Base-by-base conservation (phyloP, 2,797 vertebrate species). In the Mormyrops boulengeri region DNA sequence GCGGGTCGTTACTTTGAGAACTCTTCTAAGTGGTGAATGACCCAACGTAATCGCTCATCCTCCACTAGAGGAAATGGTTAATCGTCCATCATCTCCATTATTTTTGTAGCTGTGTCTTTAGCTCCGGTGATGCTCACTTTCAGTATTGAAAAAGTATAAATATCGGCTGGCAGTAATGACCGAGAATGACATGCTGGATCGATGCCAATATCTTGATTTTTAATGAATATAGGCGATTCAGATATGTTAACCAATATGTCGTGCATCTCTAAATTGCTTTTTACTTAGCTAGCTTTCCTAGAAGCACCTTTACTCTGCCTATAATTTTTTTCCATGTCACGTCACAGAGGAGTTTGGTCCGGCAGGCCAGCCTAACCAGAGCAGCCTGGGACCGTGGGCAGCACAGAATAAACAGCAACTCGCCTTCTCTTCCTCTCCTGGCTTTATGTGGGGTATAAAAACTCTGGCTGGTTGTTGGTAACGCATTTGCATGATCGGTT, bases 251-350 rank as follows among this genome's bases (percentile, higher is more conserved):
- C 62, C 4, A 73, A 17, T 14, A 14, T 38, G 66, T 73, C 2
- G 4, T 73, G 12, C 30, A 38, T 38, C 30, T 73, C 30, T 5
- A 34, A 69, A 69, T 34, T 69, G 66, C 66, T 34, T 34, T 69
- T 34, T 4, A 73, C 30, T 73, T 38, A 17, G 66, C 4, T 2
- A 38, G 62, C 11, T 34, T 73, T 92, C 93, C 91, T 57, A 94
- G 94, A 93, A 93, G 87, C 66, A 91, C 92, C 92, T 93, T 94
- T 92, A 91, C 87, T 92, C 92, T 91, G 91, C 92, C 94, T 94
- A 90, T 90, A 91, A 91, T 38, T 34, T 22, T 50, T 50, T 50
- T 7, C 50, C 17, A 9, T 44, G 47, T 9, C 14, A 17, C 55
- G 38, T 66, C 26, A 73, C 38, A 87, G 49, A 80, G 55, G 34